Percentiles rank a stretch among this genome's conserved stretches.
Conservation (phyloP, 2,113 vertebrate genomes). For the Pelobates fuscus region DNA sequence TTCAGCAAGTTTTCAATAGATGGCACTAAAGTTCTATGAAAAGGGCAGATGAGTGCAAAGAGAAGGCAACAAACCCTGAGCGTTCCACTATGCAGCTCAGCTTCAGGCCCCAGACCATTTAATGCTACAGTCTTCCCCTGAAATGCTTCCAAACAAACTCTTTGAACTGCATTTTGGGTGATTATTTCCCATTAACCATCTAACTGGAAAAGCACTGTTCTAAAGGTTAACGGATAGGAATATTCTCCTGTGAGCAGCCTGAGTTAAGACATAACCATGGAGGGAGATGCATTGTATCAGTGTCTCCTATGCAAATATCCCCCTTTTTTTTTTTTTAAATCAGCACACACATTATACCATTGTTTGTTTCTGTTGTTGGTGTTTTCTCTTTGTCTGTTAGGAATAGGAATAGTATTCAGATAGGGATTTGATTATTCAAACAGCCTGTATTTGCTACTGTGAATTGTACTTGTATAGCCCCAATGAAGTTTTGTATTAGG, state of each 20-base stretch:
- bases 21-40: constrained; percentile 92
- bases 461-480: too few species aligned
- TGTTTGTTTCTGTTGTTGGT: too few species aligned
- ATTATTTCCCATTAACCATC: neutral
- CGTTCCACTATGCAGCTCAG: neutral
- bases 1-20: constrained; percentile 86
- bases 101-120: neutral
- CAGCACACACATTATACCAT: too few species aligned
- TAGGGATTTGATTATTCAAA: too few species aligned
- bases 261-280: too few species aligned
- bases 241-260: neutral
- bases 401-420: too few species aligned
- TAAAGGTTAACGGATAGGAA: constrained; percentile 19
- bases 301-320: too few species aligned
- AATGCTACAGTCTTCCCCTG: neutral
- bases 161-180: constrained; percentile 19
- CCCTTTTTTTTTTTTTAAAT: too few species aligned
- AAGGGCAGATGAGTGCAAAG: constrained; percentile 69
- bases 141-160: constrained; percentile 16
- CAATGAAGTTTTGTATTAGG: too few species aligned
- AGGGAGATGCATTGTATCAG: too few species aligned
- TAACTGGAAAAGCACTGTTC: constrained; percentile 2
- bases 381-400: too few species aligned
- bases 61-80: constrained; percentile 7
- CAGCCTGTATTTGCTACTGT: too few species aligned